These are phyloP conservation scores for Orthosia incerta DNA, from an alignment of 2,888 invertebrate genomes.

Conservation along the genomic window DNA sequence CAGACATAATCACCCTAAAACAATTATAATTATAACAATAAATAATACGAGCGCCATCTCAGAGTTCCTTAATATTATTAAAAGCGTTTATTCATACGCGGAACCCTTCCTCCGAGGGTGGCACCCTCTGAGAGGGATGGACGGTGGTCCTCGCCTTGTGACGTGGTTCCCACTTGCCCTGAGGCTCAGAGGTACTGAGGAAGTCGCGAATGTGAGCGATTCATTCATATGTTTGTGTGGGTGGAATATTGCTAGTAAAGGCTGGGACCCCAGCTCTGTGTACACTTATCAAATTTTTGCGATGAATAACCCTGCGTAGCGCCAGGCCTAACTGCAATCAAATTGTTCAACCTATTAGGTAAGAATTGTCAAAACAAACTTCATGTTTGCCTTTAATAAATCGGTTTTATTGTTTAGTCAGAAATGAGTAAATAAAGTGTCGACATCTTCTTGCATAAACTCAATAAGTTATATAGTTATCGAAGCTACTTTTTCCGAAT, in stretches of 20 bases:
- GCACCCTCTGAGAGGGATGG: conserved; percentile 40
- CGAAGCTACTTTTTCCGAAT: no score
- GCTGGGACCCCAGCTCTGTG: neutral
- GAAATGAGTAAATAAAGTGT: no score
- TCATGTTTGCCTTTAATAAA: no score
- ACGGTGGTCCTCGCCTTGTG: conserved; percentile 33
- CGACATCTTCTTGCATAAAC: no score
- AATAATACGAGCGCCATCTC: conserved; percentile 5
- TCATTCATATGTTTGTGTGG: conserved; percentile 16
- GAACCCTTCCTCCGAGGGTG: conserved; percentile 49
- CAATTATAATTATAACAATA: conserved; percentile 13
- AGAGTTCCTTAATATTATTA: conserved; percentile 46
- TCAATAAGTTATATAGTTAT: no score
- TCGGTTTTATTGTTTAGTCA: no score
- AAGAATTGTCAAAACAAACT: no score
- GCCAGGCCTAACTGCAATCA: no score
- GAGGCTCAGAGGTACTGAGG: conserved; percentile 17
- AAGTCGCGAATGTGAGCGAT: conserved; percentile 11
- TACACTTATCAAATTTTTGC: neutral
- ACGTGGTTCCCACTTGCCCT: conserved; percentile 33
- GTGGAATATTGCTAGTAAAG: neutral
- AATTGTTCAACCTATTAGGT: no score
- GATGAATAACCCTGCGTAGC: neutral
- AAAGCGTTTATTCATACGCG: conserved; percentile 50
- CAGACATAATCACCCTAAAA: neutral